Conservation (phyloP, 2,113 vertebrate species). For the Tamias sibiricus region DNA sequence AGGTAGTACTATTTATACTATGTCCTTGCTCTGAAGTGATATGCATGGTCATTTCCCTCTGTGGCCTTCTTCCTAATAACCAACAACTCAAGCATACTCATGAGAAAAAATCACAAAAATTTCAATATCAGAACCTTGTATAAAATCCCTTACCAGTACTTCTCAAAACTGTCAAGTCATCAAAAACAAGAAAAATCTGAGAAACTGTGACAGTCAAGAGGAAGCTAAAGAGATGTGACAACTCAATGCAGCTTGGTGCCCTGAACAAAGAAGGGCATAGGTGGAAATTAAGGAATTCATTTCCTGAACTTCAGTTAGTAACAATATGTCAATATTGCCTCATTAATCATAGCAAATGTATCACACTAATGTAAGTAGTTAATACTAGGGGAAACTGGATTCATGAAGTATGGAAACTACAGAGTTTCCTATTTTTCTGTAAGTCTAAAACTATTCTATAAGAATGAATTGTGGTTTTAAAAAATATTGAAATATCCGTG, state of each 20-base stretch:
- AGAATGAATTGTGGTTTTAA: not conserved
- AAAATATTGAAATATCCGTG: not conserved
- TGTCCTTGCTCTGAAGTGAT: not conserved
- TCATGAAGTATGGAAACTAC: not conserved
- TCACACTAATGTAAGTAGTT: not conserved
- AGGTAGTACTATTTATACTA: no score
- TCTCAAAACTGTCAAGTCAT: not conserved
- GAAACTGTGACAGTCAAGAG: not conserved
- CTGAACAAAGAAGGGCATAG: not conserved
- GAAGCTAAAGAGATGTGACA: not conserved
- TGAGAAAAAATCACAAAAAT: not conserved
- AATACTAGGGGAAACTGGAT: not conserved
- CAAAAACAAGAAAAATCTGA: not conserved
- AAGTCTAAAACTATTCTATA: not conserved
- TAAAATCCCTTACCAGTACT: not conserved
- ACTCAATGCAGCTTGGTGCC: not conserved
- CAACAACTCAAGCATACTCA: not conserved
- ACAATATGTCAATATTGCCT: not conserved
- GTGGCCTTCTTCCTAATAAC: not conserved
- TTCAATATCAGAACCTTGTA: not conserved
- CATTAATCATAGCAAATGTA: not conserved
- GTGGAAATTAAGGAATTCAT: not conserved
- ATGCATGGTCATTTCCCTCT: no score
- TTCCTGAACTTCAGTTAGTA: not conserved
- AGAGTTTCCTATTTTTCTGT: not conserved